Percentiles rank a stretch among this genome's conserved stretches.
phyloP scores from a whole-genome alignment of 2,888 invertebrate genomes.

The Leucoptera coffeella region DNA sequence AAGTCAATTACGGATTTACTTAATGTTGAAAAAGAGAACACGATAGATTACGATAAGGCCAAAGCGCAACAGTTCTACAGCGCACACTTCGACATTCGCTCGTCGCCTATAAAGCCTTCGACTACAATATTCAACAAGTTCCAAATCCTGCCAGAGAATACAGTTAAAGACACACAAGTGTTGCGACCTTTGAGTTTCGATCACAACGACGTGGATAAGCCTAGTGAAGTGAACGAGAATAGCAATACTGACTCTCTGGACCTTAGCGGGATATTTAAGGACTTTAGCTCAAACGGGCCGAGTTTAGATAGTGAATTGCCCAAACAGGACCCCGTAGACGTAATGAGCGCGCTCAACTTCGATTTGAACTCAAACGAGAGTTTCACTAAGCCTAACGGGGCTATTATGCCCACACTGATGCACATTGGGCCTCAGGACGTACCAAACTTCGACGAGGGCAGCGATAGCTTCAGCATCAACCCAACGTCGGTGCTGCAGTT shows the following conservation, averaged over 20 bases:
- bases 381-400: constrained; percentile 19
- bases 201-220: no score
- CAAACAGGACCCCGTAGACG: no score
- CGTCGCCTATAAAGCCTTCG: constrained; percentile 37
- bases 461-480: not conserved
- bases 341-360: constrained; percentile 13
- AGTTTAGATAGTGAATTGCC: not conserved
- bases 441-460: no score
- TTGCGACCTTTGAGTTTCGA: constrained; percentile 22
- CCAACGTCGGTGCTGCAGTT: constrained; percentile 36
- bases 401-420: constrained; percentile 23
- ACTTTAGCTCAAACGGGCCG: not conserved
- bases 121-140: constrained; percentile 34
- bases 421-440: no score
- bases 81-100: constrained; percentile 38
- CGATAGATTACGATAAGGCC: constrained; percentile 11
- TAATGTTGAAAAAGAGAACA: not conserved
- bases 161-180: constrained; percentile 22
- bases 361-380: constrained; percentile 21
- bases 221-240: no score
- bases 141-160: constrained; percentile 31
- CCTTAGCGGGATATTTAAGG: constrained; percentile 1
- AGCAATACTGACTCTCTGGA: constrained; percentile 1
- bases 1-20: not conserved
- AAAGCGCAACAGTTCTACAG: constrained; percentile 21